Conservation (phyloP, 2,888 invertebrate genomes). For the Oeneis ivallda region DNA sequence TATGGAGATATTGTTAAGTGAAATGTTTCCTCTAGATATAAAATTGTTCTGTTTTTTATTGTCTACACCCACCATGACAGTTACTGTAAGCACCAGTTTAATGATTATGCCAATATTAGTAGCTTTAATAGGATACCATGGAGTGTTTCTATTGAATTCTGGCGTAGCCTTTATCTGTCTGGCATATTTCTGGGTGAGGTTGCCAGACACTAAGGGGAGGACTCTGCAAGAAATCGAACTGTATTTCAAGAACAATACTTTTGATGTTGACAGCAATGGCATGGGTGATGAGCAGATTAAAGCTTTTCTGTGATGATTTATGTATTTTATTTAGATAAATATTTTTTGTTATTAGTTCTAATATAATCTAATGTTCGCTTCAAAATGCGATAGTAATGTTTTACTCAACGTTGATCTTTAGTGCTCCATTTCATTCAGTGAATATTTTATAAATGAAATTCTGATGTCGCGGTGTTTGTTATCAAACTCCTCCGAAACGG, state of each 20-base stretch:
- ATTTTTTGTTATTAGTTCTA: too few species aligned
- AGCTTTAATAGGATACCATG: constrained; percentile 18
- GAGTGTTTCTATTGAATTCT: constrained; percentile 25
- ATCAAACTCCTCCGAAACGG: too few species aligned
- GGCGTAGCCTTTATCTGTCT: constrained; percentile 9
- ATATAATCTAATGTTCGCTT: too few species aligned
- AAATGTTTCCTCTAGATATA: background rate
- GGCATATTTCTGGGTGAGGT: constrained; percentile 16
- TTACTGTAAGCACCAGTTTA: background rate
- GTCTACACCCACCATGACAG: background rate
- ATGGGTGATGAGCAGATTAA: constrained; percentile 21
- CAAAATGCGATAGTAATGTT: too few species aligned
- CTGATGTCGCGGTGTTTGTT: too few species aligned
- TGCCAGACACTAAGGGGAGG: constrained; percentile 28
- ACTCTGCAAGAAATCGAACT: constrained; percentile 46
- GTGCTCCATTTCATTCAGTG: too few species aligned
- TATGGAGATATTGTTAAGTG: background rate
- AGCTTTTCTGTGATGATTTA: constrained; percentile 8
- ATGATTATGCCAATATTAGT: background rate
- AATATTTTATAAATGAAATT: too few species aligned
- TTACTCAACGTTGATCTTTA: too few species aligned
- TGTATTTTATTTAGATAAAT: background rate
- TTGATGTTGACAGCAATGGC: constrained; percentile 14
- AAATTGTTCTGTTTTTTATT: background rate
- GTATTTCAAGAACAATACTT: constrained; percentile 41